These are phyloP conservation scores for Verasper variegatus DNA, from an alignment of 2,113 vertebrate species.

Conservation along the genomic window DNA sequence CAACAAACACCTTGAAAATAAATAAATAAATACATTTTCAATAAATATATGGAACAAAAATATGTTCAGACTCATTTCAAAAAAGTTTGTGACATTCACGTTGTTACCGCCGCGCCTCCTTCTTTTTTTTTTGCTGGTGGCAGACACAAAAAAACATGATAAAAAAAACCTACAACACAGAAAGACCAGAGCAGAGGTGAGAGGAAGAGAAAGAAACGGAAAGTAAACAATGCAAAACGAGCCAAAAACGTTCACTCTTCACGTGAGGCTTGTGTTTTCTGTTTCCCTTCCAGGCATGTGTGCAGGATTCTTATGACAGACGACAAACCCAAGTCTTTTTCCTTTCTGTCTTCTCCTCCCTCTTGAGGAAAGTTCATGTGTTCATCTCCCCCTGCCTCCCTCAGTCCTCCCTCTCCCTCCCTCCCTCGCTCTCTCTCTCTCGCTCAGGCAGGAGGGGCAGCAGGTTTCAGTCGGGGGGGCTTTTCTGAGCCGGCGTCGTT, in stretches of 20 bases:
- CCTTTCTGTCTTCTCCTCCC: neutral
- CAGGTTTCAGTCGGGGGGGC: neutral
- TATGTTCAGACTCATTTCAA: constrained; percentile 39
- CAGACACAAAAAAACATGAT: constrained; percentile 38
- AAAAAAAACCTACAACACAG: neutral
- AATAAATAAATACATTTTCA: constrained; percentile 49
- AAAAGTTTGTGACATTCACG: constrained; percentile 69
- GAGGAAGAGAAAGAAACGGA: constrained; percentile 5
- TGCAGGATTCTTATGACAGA: constrained; percentile 29
- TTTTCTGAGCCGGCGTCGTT: neutral
- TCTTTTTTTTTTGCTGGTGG: constrained; percentile 23
- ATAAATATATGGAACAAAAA: constrained; percentile 61
- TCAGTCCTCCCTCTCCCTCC: neutral
- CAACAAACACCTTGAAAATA: constrained; percentile 20
- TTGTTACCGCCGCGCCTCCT: constrained; percentile 37
- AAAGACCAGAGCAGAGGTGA: constrained; percentile 13
- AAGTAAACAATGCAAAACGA: neutral
- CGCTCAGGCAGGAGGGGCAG: neutral
- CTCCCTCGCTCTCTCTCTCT: neutral
- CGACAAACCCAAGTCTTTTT: constrained; percentile 15
- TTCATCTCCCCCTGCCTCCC: constrained; percentile 13
- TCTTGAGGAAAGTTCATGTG: constrained; percentile 27
- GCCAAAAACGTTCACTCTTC: constrained; percentile 37
- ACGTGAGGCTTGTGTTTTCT: constrained; percentile 55
- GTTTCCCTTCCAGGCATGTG: constrained; percentile 8